Percentiles rank a stretch among this genome's conserved stretches.
phyloP scores from a whole-genome alignment of 1,140 invertebrate genomes.

The Pristionchus pacificus region DNA sequence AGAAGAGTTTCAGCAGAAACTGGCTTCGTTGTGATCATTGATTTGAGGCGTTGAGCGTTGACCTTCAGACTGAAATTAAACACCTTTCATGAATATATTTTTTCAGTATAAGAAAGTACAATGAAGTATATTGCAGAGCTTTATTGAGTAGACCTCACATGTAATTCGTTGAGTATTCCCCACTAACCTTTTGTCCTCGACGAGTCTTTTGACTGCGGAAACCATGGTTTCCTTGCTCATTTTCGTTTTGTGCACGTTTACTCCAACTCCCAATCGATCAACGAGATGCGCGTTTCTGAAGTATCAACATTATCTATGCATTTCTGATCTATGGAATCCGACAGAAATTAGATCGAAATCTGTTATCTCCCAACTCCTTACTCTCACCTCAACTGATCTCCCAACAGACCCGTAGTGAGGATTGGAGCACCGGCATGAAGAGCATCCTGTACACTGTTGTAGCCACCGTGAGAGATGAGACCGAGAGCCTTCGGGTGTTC shows the following conservation, averaged over 20 bases:
- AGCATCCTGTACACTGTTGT: conserved; percentile 13
- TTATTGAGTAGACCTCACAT: neutral
- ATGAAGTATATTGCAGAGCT: neutral
- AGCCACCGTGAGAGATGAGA: conserved; percentile 21
- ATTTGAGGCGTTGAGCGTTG: neutral
- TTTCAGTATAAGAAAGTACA: neutral
- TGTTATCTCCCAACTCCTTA: too few species aligned
- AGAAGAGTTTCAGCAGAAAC: conserved; percentile 12
- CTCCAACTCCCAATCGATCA: neutral
- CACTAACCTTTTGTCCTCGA: conserved; percentile 1
- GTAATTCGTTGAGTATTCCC: neutral
- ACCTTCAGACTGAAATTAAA: neutral
- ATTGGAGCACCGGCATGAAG: neutral
- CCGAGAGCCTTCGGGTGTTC: conserved; percentile 12
- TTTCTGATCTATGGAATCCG: too few species aligned
- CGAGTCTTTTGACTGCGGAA: neutral
- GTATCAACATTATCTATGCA: neutral
- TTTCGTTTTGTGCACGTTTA: neutral
- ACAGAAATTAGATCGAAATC: too few species aligned
- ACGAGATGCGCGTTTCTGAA: neutral
- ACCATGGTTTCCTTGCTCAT: neutral
- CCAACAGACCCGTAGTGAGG: neutral
- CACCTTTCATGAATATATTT: neutral
- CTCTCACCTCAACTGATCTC: neutral
- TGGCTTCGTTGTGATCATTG: conserved; percentile 12